Percentiles rank a stretch among this genome's conserved stretches.
These are phyloP conservation scores for Drosophila busckii DNA, from an alignment of 1,140 invertebrate genomes.

Conservation along the genomic window DNA sequence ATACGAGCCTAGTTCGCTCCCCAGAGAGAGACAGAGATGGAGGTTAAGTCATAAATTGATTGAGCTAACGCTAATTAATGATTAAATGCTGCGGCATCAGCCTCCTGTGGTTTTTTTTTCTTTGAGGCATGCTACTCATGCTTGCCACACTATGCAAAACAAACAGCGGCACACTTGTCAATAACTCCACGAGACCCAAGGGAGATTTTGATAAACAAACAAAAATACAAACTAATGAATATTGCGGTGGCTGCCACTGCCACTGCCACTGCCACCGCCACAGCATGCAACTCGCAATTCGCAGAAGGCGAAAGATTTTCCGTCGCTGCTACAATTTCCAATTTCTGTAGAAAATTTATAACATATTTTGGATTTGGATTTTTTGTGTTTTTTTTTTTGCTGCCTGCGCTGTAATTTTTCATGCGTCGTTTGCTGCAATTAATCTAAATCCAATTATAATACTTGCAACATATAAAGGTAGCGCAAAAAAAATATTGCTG, in stretches of 20 bases:
- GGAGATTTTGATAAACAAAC: constrained; percentile 22
- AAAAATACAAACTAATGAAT: constrained; percentile 52
- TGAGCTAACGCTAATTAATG: constrained; percentile 69
- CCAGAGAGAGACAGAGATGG: constrained; percentile 2
- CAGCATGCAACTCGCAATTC: no score
- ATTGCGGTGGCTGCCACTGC: no score
- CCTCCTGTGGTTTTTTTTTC: constrained; percentile 30
- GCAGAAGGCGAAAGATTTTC: constrained; percentile 30
- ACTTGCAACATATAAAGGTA: no score
- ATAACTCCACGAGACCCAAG: background rate
- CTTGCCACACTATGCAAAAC: constrained; percentile 61
- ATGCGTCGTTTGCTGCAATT: constrained; percentile 63
- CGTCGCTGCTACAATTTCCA: constrained; percentile 40
- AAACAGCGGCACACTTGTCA: background rate
- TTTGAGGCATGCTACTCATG: no score
- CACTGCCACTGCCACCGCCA: no score
- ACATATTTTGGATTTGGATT: background rate
- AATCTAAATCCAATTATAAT: constrained; percentile 79
- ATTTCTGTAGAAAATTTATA: constrained; percentile 52
- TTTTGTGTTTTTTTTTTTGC: constrained; percentile 5
- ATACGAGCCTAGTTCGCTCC: no score
- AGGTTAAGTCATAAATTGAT: constrained; percentile 11
- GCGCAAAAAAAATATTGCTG: no score
- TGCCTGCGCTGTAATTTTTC: constrained; percentile 62
- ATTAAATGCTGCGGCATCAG: constrained; percentile 18